Conservation (phyloP, 2,797 vertebrate species). For the Xiphophorus birchmanni region DNA sequence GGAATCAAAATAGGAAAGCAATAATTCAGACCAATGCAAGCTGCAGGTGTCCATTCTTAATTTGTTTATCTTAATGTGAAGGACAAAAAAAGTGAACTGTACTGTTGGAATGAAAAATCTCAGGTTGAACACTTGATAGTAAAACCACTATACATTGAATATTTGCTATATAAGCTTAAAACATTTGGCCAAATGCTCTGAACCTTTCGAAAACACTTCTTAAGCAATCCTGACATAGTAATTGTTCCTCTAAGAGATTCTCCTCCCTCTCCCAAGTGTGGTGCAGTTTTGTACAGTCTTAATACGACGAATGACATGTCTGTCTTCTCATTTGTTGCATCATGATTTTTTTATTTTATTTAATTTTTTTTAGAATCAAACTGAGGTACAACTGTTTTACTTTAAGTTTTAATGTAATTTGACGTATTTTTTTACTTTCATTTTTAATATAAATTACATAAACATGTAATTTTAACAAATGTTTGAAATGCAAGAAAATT, state of each 20-base stretch:
- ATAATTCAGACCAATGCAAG: conserved; percentile 61
- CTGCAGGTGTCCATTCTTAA: conserved; percentile 58
- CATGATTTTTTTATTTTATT: conserved; percentile 27
- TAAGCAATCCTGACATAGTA: conserved; percentile 16
- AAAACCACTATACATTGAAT: conserved; percentile 65
- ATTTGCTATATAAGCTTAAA: conserved; percentile 59
- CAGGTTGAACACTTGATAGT: conserved; percentile 66
- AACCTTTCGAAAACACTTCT: conserved; percentile 32
- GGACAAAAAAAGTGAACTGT: conserved; percentile 51
- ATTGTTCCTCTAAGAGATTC: conserved; percentile 11
- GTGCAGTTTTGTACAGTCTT: conserved; percentile 22
- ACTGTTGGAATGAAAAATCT: conserved; percentile 62
- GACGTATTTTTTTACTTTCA: conserved; percentile 46
- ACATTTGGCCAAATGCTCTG: conserved; percentile 37
- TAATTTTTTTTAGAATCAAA: conserved; percentile 39
- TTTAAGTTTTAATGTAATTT: conserved; percentile 47
- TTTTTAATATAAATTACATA: conserved; percentile 42
- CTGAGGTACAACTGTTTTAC: conserved; percentile 60
- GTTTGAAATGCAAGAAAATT: conserved; percentile 58
- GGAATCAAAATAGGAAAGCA: conserved; percentile 71
- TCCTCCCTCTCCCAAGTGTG: conserved; percentile 10
- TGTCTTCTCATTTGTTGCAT: conserved; percentile 55
- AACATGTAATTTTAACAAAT: conserved; percentile 61
- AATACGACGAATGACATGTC: conserved; percentile 6
- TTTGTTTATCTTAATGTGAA: conserved; percentile 49